These are phyloP conservation scores for Myoxocephalus aenaeus DNA, from an alignment of 2,797 vertebrate genomes.

Conservation along the genomic window DNA sequence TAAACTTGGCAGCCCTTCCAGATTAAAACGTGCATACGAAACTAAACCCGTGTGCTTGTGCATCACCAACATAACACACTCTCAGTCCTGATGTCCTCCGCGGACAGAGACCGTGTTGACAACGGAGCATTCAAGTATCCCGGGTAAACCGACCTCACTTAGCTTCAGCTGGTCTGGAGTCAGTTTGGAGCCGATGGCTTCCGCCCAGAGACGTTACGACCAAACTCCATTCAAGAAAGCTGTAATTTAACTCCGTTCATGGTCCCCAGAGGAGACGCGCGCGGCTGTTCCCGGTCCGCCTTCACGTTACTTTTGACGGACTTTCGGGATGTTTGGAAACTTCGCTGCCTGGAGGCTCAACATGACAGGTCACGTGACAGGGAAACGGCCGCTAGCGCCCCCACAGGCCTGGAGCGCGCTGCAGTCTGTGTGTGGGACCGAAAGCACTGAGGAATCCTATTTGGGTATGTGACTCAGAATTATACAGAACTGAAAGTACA, in stretches of 20 bases:
- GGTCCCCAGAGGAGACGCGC: neutral
- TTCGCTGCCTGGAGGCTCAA: neutral
- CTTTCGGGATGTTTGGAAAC: neutral
- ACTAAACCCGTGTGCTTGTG: neutral
- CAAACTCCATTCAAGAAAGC: neutral
- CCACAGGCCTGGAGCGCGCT: neutral
- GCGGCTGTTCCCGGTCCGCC: neutral
- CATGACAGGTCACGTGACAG: too few relatives aligned
- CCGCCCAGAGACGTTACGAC: neutral
- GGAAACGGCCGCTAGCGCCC: neutral
- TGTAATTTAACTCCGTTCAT: neutral
- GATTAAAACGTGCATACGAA: neutral
- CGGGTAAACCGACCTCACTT: slow-evolving; percentile 21
- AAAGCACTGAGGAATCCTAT: neutral
- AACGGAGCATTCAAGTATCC: slow-evolving; percentile 4
- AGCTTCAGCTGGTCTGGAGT: slow-evolving; percentile 4
- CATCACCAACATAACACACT: neutral
- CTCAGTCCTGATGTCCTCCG: too few relatives aligned
- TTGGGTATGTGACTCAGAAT: neutral
- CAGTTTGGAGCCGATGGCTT: slow-evolving; percentile 2
- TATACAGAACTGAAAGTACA: neutral
- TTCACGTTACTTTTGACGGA: neutral
- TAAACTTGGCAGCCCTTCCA: neutral
- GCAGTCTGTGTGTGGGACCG: neutral
- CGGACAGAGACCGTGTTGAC: accelerated